These are phyloP conservation scores for Eilema griseolum DNA, from an alignment of 2,888 invertebrate genomes.

Conservation along the genomic window DNA sequence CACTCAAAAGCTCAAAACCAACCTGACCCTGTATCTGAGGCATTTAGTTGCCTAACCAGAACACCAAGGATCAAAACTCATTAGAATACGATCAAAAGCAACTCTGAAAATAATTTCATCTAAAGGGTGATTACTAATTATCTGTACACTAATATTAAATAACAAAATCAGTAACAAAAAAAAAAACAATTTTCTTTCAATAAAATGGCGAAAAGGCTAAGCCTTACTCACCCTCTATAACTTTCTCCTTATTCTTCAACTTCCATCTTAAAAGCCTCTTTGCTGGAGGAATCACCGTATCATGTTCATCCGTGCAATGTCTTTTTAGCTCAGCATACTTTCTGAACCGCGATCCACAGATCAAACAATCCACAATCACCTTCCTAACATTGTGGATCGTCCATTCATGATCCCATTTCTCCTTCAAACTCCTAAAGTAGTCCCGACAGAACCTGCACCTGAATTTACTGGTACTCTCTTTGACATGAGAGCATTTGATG, in stretches of 20 bases:
- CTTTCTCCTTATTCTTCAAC: constrained; percentile 29
- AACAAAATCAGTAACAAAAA: constrained; percentile 8
- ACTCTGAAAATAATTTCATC: neutral
- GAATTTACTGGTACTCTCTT: constrained; percentile 57
- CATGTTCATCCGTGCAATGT: constrained; percentile 67
- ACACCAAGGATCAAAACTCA: neutral
- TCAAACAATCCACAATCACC: constrained; percentile 73
- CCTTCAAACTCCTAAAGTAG: constrained; percentile 69
- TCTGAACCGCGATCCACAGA: constrained; percentile 76
- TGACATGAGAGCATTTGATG: constrained; percentile 69
- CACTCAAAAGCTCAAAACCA: neutral
- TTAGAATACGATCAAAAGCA: neutral
- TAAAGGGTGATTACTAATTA: neutral
- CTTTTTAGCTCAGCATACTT: constrained; percentile 77
- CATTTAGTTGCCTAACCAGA: too few relatives aligned
- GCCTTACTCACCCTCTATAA: constrained; percentile 33
- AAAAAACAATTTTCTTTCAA: neutral
- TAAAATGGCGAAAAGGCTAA: constrained; percentile 3
- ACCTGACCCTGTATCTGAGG: too few relatives aligned
- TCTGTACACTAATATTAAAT: neutral
- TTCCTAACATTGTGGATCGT: constrained; percentile 76
- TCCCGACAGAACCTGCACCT: constrained; percentile 73
- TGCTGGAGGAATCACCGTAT: constrained; percentile 67
- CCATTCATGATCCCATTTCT: constrained; percentile 85
- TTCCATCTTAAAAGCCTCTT: constrained; percentile 63